Percentiles rank a stretch among this genome's conserved stretches.
Evolutionary conservation across 1,140 invertebrate species (phyloP).

Genomic region (Drosophila jambulina): DNA sequence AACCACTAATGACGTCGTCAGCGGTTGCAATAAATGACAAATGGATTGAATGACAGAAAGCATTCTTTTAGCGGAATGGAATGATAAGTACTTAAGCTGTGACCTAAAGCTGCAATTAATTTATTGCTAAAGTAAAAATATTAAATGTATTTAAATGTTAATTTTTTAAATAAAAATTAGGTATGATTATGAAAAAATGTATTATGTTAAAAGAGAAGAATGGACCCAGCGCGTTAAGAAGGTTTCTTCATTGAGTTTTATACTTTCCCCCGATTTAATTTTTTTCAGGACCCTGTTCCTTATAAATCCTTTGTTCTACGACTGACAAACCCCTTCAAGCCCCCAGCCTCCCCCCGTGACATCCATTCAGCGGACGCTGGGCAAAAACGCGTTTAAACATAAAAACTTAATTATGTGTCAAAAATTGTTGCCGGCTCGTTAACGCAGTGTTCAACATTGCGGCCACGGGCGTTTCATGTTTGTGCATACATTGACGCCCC

Average conservation of each 20-base stretch:
- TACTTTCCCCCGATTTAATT: not conserved
- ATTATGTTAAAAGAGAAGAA: not conserved
- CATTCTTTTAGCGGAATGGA: not conserved
- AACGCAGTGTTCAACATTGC: slow-evolving; percentile 60
- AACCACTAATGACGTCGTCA: slow-evolving; percentile 41
- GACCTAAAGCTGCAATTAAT: not conserved
- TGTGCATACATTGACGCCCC: slow-evolving; percentile 51
- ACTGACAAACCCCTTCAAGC: slow-evolving; percentile 5
- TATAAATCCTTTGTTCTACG: slow-evolving; percentile 17
- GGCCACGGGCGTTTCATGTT: slow-evolving; percentile 73
- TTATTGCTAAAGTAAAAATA: not conserved
- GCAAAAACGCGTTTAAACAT: slow-evolving; percentile 61
- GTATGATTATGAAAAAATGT: not conserved
- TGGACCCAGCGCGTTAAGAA: too few species aligned
- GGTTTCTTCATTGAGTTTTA: not conserved
- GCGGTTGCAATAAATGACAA: slow-evolving; percentile 27
- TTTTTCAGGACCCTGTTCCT: not conserved
- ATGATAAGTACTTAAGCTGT: not conserved
- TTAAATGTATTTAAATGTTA: not conserved
- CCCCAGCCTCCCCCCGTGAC: not conserved
- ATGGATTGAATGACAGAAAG: slow-evolving; percentile 5
- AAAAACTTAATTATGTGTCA: slow-evolving; percentile 81
- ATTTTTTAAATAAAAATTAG: too few species aligned
- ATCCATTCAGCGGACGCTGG: slow-evolving; percentile 30
- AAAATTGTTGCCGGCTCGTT: slow-evolving; percentile 68